These are phyloP conservation scores for Echinometra lucunter DNA, from an alignment of 53 echinoderm and acorn worm species.

Conservation along the genomic window DNA sequence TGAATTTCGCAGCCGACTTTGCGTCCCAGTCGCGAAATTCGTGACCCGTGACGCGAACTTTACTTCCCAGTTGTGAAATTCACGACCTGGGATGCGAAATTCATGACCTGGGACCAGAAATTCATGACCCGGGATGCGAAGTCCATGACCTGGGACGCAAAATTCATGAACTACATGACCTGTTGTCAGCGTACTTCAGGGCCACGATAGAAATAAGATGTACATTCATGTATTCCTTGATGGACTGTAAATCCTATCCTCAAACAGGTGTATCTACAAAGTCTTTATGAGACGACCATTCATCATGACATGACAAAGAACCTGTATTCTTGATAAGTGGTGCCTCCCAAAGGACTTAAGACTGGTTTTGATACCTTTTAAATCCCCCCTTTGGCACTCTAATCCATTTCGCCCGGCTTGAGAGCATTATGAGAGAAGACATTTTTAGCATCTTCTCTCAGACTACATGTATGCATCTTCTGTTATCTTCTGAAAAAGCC, in stretches of 20 bases:
- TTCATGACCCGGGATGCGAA: no score
- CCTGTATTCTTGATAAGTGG: not conserved
- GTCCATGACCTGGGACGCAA: no score
- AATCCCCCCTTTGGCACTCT: not conserved
- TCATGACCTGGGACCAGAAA: no score
- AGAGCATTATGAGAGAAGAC: not conserved
- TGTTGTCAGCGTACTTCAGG: no score
- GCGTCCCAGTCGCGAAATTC: no score
- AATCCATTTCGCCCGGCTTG: not conserved
- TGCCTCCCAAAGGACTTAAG: not conserved
- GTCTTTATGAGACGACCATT: not conserved
- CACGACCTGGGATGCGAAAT: no score
- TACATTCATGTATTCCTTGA: not conserved
- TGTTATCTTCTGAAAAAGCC: not conserved
- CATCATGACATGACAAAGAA: not conserved
- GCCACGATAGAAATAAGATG: not conserved
- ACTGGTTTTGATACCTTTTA: not conserved
- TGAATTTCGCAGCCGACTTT: no score
- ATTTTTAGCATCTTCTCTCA: not conserved
- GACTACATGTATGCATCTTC: not conserved
- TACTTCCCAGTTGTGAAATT: no score
- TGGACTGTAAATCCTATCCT: not conserved
- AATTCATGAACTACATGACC: no score
- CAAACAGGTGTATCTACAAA: not conserved
- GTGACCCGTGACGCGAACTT: no score